Percentiles rank a stretch among this genome's conserved stretches.
phyloP scores from a whole-genome alignment of 2,797 vertebrate species.

The Danio choprae region DNA sequence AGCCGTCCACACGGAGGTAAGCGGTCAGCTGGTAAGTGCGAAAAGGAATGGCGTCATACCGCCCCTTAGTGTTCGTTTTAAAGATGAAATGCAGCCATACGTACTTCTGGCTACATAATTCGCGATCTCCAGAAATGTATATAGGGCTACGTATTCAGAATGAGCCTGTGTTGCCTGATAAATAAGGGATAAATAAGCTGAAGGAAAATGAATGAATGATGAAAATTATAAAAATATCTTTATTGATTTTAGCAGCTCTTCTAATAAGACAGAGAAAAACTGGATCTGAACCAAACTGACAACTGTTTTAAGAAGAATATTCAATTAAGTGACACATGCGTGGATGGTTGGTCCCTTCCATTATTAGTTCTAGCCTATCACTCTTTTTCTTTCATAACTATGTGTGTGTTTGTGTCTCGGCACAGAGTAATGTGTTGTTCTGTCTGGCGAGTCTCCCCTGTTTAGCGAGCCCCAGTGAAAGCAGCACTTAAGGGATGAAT shows the following conservation, averaged over 20 bases:
- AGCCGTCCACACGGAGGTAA: no score
- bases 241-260: background rate
- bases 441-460: constrained; percentile 28
- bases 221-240: background rate
- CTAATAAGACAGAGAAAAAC: background rate
- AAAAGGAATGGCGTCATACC: no score
- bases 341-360: background rate
- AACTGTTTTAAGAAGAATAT: background rate
- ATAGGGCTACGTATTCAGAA: no score
- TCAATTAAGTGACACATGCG: background rate
- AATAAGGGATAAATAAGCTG: no score
- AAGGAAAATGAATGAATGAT: no score
- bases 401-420: constrained; percentile 11
- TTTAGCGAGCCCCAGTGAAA: constrained; percentile 49
- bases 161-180: no score
- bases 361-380: background rate
- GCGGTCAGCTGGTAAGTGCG: no score
- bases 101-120: no score
- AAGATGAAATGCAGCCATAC: no score
- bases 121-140: no score
- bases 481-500: constrained; percentile 50
- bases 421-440: constrained; percentile 27
- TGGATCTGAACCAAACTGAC: background rate
- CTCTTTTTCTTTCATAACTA: constrained; percentile 1
- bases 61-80: no score